These are phyloP conservation scores for Acleris sparsana DNA, from an alignment of 2,888 invertebrate genomes.

Conservation along the genomic window DNA sequence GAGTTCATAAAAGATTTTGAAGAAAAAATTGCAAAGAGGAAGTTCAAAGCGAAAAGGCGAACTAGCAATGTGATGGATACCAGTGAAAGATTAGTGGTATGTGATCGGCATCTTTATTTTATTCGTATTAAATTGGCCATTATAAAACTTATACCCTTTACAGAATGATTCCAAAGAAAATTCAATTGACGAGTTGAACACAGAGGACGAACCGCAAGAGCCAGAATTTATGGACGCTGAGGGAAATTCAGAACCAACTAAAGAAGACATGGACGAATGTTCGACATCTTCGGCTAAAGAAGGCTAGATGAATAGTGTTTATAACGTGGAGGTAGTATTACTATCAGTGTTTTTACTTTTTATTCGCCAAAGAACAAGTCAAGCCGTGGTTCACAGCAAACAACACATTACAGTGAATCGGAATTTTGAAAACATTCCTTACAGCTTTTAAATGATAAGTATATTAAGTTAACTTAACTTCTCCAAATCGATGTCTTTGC, in stretches of 20 bases:
- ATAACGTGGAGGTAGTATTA: not conserved
- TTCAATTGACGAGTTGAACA: not conserved
- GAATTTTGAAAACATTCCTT: not conserved
- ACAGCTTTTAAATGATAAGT: not conserved
- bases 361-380: conserved; percentile 3
- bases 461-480: too few relatives aligned
- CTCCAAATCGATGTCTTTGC: too few relatives aligned
- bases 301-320: not conserved
- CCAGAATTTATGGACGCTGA: conserved; percentile 26
- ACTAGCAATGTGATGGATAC: conserved; percentile 46
- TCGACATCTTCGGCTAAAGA: not conserved
- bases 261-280: not conserved
- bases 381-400: not conserved
- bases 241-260: not conserved
- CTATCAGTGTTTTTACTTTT: not conserved
- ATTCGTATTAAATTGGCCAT: not conserved
- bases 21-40: conserved; percentile 51
- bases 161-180: conserved; percentile 19
- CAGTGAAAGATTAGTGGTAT: conserved; percentile 29
- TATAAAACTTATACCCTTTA: conserved; percentile 7
- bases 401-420: not conserved
- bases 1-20: conserved; percentile 81
- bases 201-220: not conserved
- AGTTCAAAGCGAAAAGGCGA: conserved; percentile 26
- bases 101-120: not conserved